phyloP scores from a whole-genome alignment of 2,888 invertebrate species.

The Eulithis prunata region DNA sequence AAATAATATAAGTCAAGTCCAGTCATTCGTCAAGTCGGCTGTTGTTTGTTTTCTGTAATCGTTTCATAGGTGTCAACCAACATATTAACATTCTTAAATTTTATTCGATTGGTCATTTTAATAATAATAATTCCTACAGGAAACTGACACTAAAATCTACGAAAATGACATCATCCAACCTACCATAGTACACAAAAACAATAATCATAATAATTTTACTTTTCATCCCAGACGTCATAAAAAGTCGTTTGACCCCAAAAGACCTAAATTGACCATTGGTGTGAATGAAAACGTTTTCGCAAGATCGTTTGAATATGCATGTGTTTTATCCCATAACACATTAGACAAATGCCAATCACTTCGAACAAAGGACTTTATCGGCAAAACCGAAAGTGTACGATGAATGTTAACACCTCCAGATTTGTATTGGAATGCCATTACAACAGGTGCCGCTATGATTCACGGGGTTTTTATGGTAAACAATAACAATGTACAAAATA shows the following conservation, averaged over 20 bases:
- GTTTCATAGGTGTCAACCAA: not conserved
- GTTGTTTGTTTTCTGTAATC: too few species aligned
- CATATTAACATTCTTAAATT: too few species aligned
- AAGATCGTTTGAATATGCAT: not conserved
- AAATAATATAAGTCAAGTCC: too few species aligned
- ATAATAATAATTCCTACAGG: too few species aligned
- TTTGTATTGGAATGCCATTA: constrained; percentile 42
- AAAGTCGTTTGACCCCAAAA: not conserved
- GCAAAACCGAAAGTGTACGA: constrained; percentile 66
- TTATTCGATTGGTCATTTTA: too few species aligned
- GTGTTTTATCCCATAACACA: constrained; percentile 15
- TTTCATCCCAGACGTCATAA: constrained; percentile 9
- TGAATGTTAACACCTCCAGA: constrained; percentile 69
- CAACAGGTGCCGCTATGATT: constrained; percentile 36
- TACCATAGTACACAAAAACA: not conserved
- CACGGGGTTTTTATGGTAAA: constrained; percentile 38
- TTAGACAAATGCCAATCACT: constrained; percentile 59
- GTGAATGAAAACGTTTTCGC: constrained; percentile 1
- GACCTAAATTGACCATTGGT: constrained; percentile 2
- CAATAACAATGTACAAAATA: constrained; percentile 11
- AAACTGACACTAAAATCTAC: too few species aligned
- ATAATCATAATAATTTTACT: not conserved
- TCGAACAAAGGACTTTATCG: constrained; percentile 66
- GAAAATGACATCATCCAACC: too few species aligned
- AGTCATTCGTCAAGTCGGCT: too few species aligned